Evolutionary conservation across 2,113 vertebrate genomes (phyloP).

Genomic region (Nothocercus nigrocapillus): DNA sequence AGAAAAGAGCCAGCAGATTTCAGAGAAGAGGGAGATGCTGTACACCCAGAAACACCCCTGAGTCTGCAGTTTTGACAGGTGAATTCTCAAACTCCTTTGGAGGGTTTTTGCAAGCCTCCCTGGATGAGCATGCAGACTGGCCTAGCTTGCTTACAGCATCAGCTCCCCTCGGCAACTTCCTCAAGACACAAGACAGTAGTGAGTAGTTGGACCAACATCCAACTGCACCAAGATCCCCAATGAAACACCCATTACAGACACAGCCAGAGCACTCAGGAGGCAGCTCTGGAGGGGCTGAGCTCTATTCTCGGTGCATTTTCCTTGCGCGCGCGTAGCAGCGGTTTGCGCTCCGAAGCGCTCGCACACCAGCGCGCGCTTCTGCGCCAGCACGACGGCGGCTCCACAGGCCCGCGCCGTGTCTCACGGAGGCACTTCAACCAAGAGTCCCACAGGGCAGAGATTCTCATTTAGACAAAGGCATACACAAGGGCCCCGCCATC

Average conservation of each 20-base stretch:
- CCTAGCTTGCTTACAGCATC: neutral
- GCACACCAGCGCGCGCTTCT: neutral
- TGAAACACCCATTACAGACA: neutral
- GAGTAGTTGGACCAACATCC: neutral
- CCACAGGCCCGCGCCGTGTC: neutral
- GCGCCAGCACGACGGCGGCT: neutral
- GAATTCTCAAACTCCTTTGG: neutral
- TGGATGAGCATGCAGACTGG: neutral
- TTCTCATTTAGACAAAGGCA: neutral
- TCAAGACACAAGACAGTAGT: neutral
- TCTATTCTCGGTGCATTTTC: neutral
- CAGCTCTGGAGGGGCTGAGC: neutral
- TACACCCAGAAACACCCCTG: neutral
- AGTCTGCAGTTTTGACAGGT: neutral
- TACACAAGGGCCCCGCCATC: accelerated
- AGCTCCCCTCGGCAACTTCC: neutral
- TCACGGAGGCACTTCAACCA: neutral
- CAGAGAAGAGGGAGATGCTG: neutral
- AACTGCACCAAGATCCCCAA: neutral
- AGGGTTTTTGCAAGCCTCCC: neutral
- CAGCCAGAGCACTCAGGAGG: neutral
- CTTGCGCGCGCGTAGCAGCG: accelerated
- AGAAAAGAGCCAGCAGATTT: neutral
- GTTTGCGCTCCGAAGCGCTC: neutral
- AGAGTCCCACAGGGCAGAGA: neutral